Evolutionary conservation across 2,113 vertebrate species (phyloP), one percentile per base, ranked within the genome.

Genomic region (Clarias gariepinus): DNA sequence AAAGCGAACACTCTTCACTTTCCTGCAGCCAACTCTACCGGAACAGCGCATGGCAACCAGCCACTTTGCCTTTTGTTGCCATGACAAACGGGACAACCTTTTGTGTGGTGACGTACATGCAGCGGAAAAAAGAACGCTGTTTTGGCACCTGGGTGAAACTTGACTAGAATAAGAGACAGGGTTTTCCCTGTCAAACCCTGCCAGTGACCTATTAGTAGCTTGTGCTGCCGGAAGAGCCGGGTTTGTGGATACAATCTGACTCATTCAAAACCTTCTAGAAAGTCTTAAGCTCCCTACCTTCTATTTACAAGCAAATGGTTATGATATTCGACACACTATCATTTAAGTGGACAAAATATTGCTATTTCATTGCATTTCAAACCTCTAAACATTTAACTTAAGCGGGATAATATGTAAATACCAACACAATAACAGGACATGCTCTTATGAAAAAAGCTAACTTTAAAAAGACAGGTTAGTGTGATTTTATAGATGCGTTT

Each of bases 11-110:
- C 36, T 11, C 66, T 33, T 66, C 21, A 68, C 81, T 83, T 87
- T 69, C 4, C 41, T 9, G 81, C 73, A 84, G 53, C 57, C 89
- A 90, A 60, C 61, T 63, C 82, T 87, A 87, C 85, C 82, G 84
- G 87, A 74, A 84, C 41, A 57, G 85, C n/a, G 13, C 87, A 82
- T 88, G 81, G 87, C 83, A 90, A 85, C 85, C 63, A 52, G 52
- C 73, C 69, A 85, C n/a, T 55, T 82, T 85, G 71, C 52, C 36
- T 36, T 30, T 76, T 87, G 82, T 83, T 85, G 83, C 79, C 81
- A 90, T 85, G 73, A 87, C 57, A 83, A 78, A 90, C 74, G 47
- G 87, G 86, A 81, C 68, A 82, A 88, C 63, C 57, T 83, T 86
- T 88, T 86, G 78, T 86, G 68, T 36, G 41, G 85, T 88, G 85